A percentile compares a stretch with the other conserved stretches of the same genome.
Evolutionary conservation across 2,113 vertebrate genomes (phyloP).

Genomic region (Sturnira hondurensis): DNA sequence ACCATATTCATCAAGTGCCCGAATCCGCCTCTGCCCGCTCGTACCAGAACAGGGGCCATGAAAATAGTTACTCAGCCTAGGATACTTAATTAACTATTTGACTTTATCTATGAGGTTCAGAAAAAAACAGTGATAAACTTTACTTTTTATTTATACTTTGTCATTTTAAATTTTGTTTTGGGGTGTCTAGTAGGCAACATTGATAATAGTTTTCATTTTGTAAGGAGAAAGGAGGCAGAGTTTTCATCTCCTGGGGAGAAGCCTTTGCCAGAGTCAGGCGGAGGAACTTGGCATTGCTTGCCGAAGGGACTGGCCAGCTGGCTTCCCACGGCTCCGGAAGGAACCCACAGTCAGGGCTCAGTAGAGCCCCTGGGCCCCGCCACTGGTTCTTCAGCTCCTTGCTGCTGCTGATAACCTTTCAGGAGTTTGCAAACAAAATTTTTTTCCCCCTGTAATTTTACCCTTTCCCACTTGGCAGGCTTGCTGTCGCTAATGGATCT

Average conservation of each 20-base stretch:
- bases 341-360: background rate
- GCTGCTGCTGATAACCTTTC: slow-evolving; percentile 37
- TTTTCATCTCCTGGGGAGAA: background rate
- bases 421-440: slow-evolving; percentile 52
- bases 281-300: slow-evolving; percentile 1
- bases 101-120: background rate
- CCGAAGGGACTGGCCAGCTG: background rate
- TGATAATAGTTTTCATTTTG: background rate
- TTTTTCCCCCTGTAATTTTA: slow-evolving; percentile 38
- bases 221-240: background rate
- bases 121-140: slow-evolving; percentile 1
- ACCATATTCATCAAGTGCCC: slow-evolving; percentile 33
- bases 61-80: background rate
- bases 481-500: slow-evolving; percentile 57
- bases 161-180: background rate
- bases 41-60: background rate
- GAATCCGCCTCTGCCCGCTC: background rate
- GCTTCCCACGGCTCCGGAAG: background rate
- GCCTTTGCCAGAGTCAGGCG: background rate
- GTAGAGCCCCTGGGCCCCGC: background rate
- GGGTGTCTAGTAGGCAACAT: background rate
- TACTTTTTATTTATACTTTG: background rate
- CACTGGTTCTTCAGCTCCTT: background rate
- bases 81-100: background rate
- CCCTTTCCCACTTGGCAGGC: slow-evolving; percentile 61